Evolutionary conservation across 1,140 invertebrate genomes (phyloP), one percentile per base, ranked within the genome.

Genomic region (Nephotettix cincticeps): DNA sequence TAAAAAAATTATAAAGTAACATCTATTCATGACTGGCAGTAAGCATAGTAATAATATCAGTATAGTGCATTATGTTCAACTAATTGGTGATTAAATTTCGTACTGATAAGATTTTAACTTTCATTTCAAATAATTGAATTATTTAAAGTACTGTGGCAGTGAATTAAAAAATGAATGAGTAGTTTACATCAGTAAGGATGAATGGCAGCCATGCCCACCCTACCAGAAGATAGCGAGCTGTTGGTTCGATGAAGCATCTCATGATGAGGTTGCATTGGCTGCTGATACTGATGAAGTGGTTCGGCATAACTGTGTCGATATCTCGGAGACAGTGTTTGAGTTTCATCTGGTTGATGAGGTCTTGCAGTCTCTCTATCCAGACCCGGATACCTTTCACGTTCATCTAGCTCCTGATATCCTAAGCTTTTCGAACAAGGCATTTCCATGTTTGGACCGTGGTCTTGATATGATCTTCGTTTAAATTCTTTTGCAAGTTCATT

Each of bases 231-330:
- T 27, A 76, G 63, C 19, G 75, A 74, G 68, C 74, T 73, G 68
- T 68, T 73, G 36, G 72, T 72, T 47, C 78, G 68, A 43, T 78
- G 76, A 28, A 76, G 69, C 29, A 76, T 32, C 25, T 73, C 74
- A 45, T 78, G 77, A 63, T 67, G 69, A 13, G 56, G 70, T 1
- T 40, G 19, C 14, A 36, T 32, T 11, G 72, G 36, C 32, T 56
- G 72, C 21, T 78, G 75, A 40, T 68, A 70, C 2, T 66, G 70
- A 9, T 36, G 21, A n/a, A 51, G 58, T 0, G 83, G 81, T 68
- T 86, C 84, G 1, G 83, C 84, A 65, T 85, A 86, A 76, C 84
- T 86, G 76, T 85, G 84, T 54, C 84, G 79, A 71, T 86, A 85
- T 77, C 83, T 80, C 30, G 75, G 74, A n/a, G 75, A 70, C 13